Evolutionary conservation across 2,113 vertebrate species (phyloP), one percentile per base, ranked within the genome.

Genomic region (Vombatus ursinus): DNA sequence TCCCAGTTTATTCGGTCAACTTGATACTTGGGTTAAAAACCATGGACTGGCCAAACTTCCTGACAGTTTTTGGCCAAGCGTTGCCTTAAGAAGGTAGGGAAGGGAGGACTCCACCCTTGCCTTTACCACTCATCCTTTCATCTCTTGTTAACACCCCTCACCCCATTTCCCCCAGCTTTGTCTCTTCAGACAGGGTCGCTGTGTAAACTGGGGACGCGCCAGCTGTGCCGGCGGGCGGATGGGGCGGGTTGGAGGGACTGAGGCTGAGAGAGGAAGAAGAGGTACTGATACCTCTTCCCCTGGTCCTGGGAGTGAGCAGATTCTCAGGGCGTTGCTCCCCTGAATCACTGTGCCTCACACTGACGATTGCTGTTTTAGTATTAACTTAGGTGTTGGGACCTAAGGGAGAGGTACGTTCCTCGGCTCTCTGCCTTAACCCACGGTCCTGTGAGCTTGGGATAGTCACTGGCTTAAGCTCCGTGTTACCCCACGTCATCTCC

Each of bases 21-120:
- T 98, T 94, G 97, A 91, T 96, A 95, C 96, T 97, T 94, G 96
- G 94, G 94, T 53, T 37, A 84, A 96, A 96, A 96, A 94, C 96
- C 96, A 89, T 54, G 68, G 96, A 91, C 68, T 92, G 77, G 53
- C 94, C 96, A 98, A 98, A 98, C 96, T 98, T 98, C 95, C 95
- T 93, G 90, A 92, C 44, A 90, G 89, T 93, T 14, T 77, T 97
- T 50, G 91, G 84, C 93, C 1, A 84, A 3, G 50, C 92, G 89
- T 95, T 93, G 50, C 89, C 95, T 90, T 54, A 95, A 51, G 14
- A 91, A 52, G 90, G 89, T 90, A 31, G 77, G 47, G 92, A 93
- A 52, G 50, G 91, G 44, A 68, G 50, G 57, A 89, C 91, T 6
- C 93, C 25, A 52, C 53, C 92, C n/a, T 84, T 84, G 68, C 19